Conservation (phyloP, 2,797 vertebrate species). For the Acipenser ruthenus region DNA sequence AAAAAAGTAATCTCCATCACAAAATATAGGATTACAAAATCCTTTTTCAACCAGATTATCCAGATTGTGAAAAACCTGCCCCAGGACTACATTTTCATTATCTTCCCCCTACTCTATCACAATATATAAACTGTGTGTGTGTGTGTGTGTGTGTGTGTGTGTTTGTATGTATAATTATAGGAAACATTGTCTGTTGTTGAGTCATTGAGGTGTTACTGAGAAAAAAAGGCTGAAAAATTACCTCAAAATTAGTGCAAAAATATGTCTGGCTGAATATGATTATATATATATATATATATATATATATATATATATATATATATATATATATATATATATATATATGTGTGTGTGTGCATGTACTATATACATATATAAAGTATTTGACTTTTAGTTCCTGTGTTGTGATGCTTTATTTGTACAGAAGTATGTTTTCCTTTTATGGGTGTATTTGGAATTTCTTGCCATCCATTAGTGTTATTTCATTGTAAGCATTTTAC, state of each 20-base stretch:
- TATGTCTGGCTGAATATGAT: constrained; percentile 1
- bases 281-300: no score
- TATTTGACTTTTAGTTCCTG: constrained; percentile 7
- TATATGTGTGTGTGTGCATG: background rate
- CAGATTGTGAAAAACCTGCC: no score
- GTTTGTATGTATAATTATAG: background rate
- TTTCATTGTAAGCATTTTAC: constrained; percentile 73
- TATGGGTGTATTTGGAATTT: background rate
- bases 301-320: constrained; percentile 16
- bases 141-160: no score
- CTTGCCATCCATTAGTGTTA: constrained; percentile 54
- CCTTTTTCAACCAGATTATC: no score
- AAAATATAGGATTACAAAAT: no score
- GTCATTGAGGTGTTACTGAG: constrained; percentile 35
- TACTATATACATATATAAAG: constrained; percentile 5
- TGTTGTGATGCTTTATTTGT: constrained; percentile 9
- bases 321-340: constrained; percentile 8
- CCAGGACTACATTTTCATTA: no score
- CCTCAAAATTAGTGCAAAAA: background rate
- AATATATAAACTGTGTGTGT: no score
- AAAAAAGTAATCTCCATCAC: no score
- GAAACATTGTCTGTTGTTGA: constrained; percentile 46
- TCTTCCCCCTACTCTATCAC: no score
- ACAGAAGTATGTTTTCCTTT: constrained; percentile 16
- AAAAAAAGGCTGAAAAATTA: constrained; percentile 40